These are phyloP conservation scores for Sinella curviseta DNA, from an alignment of 1,140 invertebrate genomes.

Conservation along the genomic window DNA sequence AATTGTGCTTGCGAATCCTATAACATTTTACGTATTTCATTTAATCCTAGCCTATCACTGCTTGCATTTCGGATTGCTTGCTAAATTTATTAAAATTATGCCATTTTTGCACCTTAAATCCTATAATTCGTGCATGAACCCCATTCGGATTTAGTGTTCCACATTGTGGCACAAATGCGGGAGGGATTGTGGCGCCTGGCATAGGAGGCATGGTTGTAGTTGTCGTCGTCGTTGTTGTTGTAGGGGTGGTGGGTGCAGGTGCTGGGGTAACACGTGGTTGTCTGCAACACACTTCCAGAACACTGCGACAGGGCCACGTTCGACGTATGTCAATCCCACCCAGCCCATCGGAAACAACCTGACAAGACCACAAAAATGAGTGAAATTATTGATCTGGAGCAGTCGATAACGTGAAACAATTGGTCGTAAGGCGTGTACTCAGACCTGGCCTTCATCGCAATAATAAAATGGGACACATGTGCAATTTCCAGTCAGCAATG, in stretches of 20 bases:
- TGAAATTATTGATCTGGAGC: conserved; percentile 2
- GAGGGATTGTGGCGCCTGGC: conserved; percentile 24
- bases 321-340: conserved; percentile 40
- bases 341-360: conserved; percentile 34
- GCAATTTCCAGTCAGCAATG: conserved; percentile 18
- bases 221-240: background rate
- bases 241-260: background rate
- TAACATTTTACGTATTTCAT: conserved; percentile 2
- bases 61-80: background rate
- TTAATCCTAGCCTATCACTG: background rate
- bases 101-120: conserved; percentile 38
- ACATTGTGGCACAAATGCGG: conserved; percentile 40
- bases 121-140: conserved; percentile 45
- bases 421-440: background rate
- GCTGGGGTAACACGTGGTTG: conserved; percentile 31
- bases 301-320: conserved; percentile 35
- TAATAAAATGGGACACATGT: conserved; percentile 47
- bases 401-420: background rate
- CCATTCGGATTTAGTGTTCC: conserved; percentile 47
- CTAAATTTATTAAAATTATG: background rate
- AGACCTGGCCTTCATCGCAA: conserved; percentile 45
- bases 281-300: conserved; percentile 45
- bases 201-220: background rate
- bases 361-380: background rate
- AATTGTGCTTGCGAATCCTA: conserved; percentile 49